Percentiles rank a stretch among this genome's conserved stretches.
Evolutionary conservation across 2,888 invertebrate species (phyloP).

Genomic region (Heteromurus nitidus): DNA sequence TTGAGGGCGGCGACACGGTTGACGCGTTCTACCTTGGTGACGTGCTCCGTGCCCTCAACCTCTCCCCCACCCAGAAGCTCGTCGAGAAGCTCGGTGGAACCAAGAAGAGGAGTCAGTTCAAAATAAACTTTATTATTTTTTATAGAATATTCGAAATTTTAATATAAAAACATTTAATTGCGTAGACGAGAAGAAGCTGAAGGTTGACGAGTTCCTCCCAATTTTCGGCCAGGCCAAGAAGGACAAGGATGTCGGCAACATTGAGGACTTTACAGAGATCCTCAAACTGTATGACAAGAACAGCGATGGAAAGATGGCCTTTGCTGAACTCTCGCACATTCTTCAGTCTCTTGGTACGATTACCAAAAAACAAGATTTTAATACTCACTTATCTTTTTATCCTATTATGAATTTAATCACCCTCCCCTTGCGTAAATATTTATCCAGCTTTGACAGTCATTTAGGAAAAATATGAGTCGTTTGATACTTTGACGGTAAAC

Average conservation of each 20-base stretch:
- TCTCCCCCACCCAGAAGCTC: slow-evolving; percentile 94
- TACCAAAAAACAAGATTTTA: no score
- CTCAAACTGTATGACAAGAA: slow-evolving; percentile 99
- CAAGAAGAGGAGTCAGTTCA: slow-evolving; percentile 89
- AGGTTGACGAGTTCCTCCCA: slow-evolving; percentile 98
- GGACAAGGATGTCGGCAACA: slow-evolving; percentile 98
- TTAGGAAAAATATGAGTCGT: no score
- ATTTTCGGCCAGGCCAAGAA: slow-evolving; percentile 97
- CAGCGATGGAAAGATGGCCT: slow-evolving; percentile 97
- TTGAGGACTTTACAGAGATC: slow-evolving; percentile 99
- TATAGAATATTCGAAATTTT: not conserved
- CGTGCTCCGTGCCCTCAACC: slow-evolving; percentile 94
- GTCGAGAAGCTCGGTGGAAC: slow-evolving; percentile 97
- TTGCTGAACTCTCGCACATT: slow-evolving; percentile 97
- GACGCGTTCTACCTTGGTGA: slow-evolving; percentile 96
- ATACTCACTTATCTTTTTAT: no score
- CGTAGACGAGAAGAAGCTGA: slow-evolving; percentile 88
- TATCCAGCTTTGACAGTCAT: no score
- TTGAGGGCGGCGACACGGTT: slow-evolving; percentile 91
- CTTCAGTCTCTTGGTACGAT: slow-evolving; percentile 95
- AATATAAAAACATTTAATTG: not conserved
- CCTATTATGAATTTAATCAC: no score
- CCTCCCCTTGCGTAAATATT: no score
- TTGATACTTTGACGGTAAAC: no score
- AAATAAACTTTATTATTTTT: slow-evolving; percentile 1